phyloP scores from a whole-genome alignment of 1,140 invertebrate species.

The Tetramorium parvispinum region DNA sequence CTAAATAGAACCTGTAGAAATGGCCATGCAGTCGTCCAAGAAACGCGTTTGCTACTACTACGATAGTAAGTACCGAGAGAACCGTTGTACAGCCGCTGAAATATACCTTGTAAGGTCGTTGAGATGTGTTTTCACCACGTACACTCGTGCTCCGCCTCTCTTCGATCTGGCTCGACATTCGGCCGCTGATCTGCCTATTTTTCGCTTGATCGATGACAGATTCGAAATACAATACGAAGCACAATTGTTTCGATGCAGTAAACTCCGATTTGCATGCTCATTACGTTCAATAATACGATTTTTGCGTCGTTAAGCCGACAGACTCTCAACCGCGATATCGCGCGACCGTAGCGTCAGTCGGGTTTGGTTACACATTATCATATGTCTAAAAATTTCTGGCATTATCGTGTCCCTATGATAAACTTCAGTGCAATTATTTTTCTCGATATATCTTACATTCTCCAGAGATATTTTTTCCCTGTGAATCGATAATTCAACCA shows the following conservation, averaged over 20 bases:
- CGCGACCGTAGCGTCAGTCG: slow-evolving; percentile 80
- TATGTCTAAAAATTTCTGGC: slow-evolving; percentile 70
- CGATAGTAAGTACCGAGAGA: slow-evolving; percentile 93
- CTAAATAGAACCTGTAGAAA: slow-evolving; percentile 75
- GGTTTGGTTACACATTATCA: slow-evolving; percentile 63
- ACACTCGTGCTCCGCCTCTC: slow-evolving; percentile 24
- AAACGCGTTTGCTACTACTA: slow-evolving; percentile 99
- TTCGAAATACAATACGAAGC: not conserved
- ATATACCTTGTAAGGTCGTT: slow-evolving; percentile 61
- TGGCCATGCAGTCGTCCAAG: slow-evolving; percentile 92
- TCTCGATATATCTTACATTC: not conserved
- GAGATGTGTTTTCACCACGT: slow-evolving; percentile 72
- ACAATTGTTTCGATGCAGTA: not conserved
- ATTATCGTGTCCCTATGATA: not conserved
- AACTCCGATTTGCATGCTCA: not conserved
- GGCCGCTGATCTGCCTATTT: not conserved
- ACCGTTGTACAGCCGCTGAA: slow-evolving; percentile 60
- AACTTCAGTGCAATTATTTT: not conserved
- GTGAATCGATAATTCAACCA: not conserved
- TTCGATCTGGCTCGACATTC: not conserved
- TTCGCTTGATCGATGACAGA: not conserved
- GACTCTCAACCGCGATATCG: slow-evolving; percentile 69
- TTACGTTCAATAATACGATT: slow-evolving; percentile 69
- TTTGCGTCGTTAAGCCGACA: slow-evolving; percentile 77
- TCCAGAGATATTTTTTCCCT: not conserved